Evolutionary conservation across 2,797 vertebrate genomes (phyloP), one percentile per base, ranked within the genome.

Genomic region (Siniperca obscura): DNA sequence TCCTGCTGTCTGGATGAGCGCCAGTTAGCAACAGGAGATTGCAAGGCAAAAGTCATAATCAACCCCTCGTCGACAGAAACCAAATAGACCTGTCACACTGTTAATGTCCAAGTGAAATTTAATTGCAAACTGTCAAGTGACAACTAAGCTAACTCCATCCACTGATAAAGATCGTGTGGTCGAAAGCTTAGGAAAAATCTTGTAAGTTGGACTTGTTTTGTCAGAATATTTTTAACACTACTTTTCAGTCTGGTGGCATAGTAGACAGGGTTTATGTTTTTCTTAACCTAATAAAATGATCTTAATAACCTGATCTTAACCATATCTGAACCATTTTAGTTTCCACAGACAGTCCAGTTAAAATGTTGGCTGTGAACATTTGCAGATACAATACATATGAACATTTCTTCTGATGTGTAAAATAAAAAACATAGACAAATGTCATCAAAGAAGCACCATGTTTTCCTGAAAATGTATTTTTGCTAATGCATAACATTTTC

Each of bases 11-110:
- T 69, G 77, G 56, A 46, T 53, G 42, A 76, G 56, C 0, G 4
- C 13, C 46, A 7, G 73, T 78, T 21, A 66, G 64, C 82, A 81
- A 64, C 72, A 81, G 79, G 84, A 79, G 78, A 74, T 57, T 57
- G 22, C 2, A 1, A 69, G n/a, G 38, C 14, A 67, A 62, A 69
- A 75, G 66, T 70, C 10, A 70, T 66, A 76, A 81, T 81, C 72
- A 78, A 1, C 21, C 60, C 42, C 42, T 74, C 2, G 5, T 38
- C 73, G 80, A 78, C 50, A 70, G 72, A 68, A 81, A 76, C 11
- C 59, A 65, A 82, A 75, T 9, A 50, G 36, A 48, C 6, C 22
- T 14, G 13, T 50, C 40, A 27, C 14, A 25, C 25, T 36, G 36
- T 30, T 16, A 6, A 61, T 25, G 36, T 46, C 38, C 36, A 30